phyloP scores from a whole-genome alignment of 1,140 invertebrate genomes.

The Achatina immaculata region DNA sequence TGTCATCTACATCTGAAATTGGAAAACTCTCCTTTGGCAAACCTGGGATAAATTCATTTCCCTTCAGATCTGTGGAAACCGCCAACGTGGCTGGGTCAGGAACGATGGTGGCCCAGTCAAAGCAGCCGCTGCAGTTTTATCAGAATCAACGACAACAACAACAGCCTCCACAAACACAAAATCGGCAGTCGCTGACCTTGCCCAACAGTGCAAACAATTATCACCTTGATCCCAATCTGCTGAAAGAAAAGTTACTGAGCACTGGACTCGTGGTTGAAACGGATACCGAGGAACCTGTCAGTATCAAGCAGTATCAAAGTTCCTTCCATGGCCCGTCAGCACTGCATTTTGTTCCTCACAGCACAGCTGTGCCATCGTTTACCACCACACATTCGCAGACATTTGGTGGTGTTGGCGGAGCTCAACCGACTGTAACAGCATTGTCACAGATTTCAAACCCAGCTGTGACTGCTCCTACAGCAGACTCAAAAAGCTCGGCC shows the following conservation, averaged over 20 bases:
- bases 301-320: background rate
- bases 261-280: slow-evolving; percentile 57
- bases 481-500: background rate
- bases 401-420: background rate
- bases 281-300: slow-evolving; percentile 39
- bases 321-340: background rate
- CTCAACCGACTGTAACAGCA: background rate
- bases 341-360: background rate
- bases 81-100: background rate
- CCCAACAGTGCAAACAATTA: slow-evolving; percentile 47
- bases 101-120: background rate
- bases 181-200: background rate
- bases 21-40: background rate
- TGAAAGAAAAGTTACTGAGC: slow-evolving; percentile 59
- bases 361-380: background rate
- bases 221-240: slow-evolving; percentile 59
- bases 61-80: background rate
- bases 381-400: background rate
- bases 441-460: background rate
- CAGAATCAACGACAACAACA: slow-evolving; percentile 19
- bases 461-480: background rate
- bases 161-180: background rate
- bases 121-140: slow-evolving; percentile 43
- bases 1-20: background rate
- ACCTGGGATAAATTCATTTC: background rate